A percentile compares a stretch with the other conserved stretches of the same genome.
These are phyloP conservation scores for Hepsetus odoe DNA, from an alignment of 2,113 vertebrate species.

Conservation along the genomic window DNA sequence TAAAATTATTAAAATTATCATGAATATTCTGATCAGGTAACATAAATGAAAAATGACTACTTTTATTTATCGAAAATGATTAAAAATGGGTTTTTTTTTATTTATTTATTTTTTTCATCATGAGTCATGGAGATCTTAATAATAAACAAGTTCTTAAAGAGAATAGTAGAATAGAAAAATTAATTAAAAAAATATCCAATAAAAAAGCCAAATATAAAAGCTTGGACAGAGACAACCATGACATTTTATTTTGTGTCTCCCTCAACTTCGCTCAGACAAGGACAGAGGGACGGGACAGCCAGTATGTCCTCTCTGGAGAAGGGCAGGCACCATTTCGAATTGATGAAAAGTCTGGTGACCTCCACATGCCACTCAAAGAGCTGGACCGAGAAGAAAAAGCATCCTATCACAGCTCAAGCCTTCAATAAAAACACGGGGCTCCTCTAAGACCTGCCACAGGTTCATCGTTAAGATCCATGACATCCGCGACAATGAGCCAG, in stretches of 20 bases:
- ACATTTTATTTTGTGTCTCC: conserved; percentile 45
- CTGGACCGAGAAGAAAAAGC: conserved; percentile 87
- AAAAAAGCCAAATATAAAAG: no score
- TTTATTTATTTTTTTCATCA: no score
- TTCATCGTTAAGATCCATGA: conserved; percentile 83
- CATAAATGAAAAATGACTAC: no score
- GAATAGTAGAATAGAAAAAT: no score
- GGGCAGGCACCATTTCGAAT: conserved; percentile 90
- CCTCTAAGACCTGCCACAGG: conserved; percentile 85
- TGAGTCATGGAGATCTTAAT: no score
- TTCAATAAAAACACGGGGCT: conserved; percentile 83
- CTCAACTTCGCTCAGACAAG: conserved; percentile 87
- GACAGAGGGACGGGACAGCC: conserved; percentile 85
- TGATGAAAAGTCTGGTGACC: conserved; percentile 89
- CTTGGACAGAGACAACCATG: no score
- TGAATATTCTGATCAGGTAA: no score
- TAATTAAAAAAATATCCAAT: no score
- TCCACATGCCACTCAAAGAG: conserved; percentile 87
- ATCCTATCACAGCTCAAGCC: conserved; percentile 84
- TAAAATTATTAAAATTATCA: no score
- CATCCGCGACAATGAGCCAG: conserved; percentile 64
- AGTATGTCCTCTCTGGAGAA: conserved; percentile 89
- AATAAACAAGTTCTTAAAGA: no score
- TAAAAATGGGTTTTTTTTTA: no score
- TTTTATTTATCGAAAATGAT: no score